Evolutionary conservation across 2,888 invertebrate genomes (phyloP), one percentile per base, ranked within the genome.

Genomic region (Petrolisthes manimaculis): DNA sequence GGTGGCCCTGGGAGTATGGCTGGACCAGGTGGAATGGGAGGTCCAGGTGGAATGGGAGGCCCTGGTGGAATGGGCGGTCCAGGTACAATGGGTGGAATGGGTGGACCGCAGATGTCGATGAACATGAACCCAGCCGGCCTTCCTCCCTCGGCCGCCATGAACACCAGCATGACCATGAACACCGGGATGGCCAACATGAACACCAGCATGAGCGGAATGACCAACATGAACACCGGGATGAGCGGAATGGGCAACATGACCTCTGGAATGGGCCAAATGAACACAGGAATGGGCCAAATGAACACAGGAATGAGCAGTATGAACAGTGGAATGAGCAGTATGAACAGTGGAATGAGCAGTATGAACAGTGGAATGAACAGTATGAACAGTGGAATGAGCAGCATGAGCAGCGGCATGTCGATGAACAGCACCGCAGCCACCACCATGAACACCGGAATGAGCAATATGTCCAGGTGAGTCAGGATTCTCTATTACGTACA

Each of bases 161-260:
- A 83, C 80, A 91, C 91, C 91, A 91, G 88, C 86, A 88, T 89
- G 37, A 84, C 89, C 77, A 92, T 92, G 91, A 88, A 87, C 71
- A 89, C 91, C 55, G 91, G 91, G 69, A 91, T 91, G 86, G 90
- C 89, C 55, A 90, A 89, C 84, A 89, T 89, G 78, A 91, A 91
- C 83, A 89, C 79, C 84, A 80, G 83, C 37, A 85, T 88, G 88
- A 90, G 74, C 53, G 80, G 91, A 91, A 89, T 91, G 85, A 84
- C 53, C 54, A 86, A 51, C 61, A 90, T 88, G 88, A 90, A 83
- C 83, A 86, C 83, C 69, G 84, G 91, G 74, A 91, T 91, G 84
- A 90, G 88, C 51, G 82, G 21, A 21, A 55, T 83, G 90, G 71
- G 67, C 53, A 86, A 51, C 21, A 86, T 89, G 86, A 84, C 86